Evolutionary conservation across 2,888 invertebrate genomes (phyloP), one percentile per base, ranked within the genome.

Genomic region (Matsumyia berberina): DNA sequence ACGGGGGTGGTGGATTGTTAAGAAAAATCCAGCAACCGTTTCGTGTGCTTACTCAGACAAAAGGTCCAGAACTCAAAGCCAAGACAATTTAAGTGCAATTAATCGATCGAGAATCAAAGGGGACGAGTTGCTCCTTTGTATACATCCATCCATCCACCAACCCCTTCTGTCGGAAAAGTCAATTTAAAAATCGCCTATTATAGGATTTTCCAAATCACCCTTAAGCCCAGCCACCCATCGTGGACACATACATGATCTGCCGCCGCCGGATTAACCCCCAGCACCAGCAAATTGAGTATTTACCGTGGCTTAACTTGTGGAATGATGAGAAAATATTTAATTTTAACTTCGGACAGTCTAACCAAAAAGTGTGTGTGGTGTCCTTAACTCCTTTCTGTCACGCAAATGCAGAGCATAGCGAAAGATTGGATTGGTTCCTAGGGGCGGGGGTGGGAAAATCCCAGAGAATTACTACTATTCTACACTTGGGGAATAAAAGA

Each of bases 61-160:
- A 67, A 37, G 53, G 66, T 24, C 19, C 58, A 12, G 19, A 66
- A 44, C 31, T 51, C 58, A 76, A 55, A 67, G 62, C 29, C 42
- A 67, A 83, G 83, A 78, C 83, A 83, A 72, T 73, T 73, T 62
- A 55, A 67, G 83, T 83, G 67, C 83, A 83, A 83, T 83, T 83
- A 83, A 83, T 79, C 73, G 72, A 83, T 79, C 73, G 72, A 53
- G 31, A 73, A 82, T 51, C 70, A 72, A 15, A 44, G 37, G 70
- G 55, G 53, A 42, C 53, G 15, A 64, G 51, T 15, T 19, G 15
- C 15, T 33, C 37, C n/a, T 77, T 55, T 53, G 33, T 42, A 37
- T 60, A 44, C 74, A 72, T 42, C 79, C 60, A 74, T 74, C n/a
- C n/a, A n/a, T 72, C 46, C 53, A 17, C 7, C 6, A 5, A 9